Percentiles rank a stretch among this genome's conserved stretches.
phyloP scores from a whole-genome alignment of 2,113 vertebrate species.

The Ondatra zibethicus region DNA sequence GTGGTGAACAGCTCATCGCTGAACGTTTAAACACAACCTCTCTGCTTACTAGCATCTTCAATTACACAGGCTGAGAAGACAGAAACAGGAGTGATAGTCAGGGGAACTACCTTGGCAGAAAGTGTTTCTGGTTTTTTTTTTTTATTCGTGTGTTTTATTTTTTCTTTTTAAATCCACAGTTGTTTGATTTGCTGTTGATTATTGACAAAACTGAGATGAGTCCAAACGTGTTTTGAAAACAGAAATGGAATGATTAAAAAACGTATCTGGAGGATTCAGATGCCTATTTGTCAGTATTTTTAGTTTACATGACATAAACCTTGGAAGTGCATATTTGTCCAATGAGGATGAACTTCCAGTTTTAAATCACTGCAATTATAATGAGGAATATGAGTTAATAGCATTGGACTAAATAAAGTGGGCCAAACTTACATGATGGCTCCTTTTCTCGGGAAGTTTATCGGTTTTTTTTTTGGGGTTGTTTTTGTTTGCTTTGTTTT shows the following conservation, averaged over 20 bases:
- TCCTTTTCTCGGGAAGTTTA: slow-evolving; percentile 4
- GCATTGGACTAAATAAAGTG: neutral
- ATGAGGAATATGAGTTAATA: neutral
- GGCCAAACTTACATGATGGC: neutral
- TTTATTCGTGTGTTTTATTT: neutral
- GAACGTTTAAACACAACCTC: slow-evolving; percentile 62
- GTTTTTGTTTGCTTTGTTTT: too few species aligned
- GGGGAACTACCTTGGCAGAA: slow-evolving; percentile 10
- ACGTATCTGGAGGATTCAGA: neutral
- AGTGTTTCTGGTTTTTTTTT: neutral
- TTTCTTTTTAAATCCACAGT: neutral
- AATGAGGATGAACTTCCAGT: slow-evolving; percentile 10
- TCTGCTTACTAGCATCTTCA: slow-evolving; percentile 15
- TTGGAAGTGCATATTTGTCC: neutral
- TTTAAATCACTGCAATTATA: slow-evolving; percentile 37
- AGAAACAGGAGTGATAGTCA: neutral
- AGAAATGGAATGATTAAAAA: slow-evolving; percentile 37
- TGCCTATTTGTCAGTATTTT: neutral
- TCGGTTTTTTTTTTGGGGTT: neutral
- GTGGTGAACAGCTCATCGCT: slow-evolving; percentile 9
- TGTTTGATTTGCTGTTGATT: neutral
- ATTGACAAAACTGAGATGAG: slow-evolving; percentile 19
- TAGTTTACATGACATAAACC: neutral
- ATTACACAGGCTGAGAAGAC: neutral
- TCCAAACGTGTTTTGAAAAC: slow-evolving; percentile 16